Percentiles rank a stretch among this genome's conserved stretches.
Evolutionary conservation across 2,888 invertebrate genomes (phyloP).

Genomic region (Seira sanloemensis): DNA sequence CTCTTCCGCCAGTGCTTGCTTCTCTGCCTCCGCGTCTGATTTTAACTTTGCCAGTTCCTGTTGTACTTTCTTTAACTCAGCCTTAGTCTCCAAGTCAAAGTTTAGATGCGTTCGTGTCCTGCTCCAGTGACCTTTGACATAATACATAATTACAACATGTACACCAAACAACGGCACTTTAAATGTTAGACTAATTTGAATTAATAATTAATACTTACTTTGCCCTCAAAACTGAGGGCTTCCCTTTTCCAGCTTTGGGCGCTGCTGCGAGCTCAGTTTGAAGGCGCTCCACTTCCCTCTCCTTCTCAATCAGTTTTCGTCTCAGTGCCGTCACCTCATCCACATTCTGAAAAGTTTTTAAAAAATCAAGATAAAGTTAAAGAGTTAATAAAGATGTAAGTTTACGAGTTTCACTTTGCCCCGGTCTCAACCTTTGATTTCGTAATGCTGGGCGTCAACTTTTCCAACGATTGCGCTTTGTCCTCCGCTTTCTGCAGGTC

Average conservation of each 20-base stretch:
- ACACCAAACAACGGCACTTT: too few relatives aligned
- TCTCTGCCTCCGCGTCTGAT: constrained; percentile 63
- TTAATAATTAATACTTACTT: constrained; percentile 78
- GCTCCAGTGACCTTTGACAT: constrained; percentile 64
- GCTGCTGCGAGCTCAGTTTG: constrained; percentile 81
- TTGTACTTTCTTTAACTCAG: constrained; percentile 71
- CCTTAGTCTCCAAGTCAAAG: constrained; percentile 67
- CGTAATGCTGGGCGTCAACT: constrained; percentile 65
- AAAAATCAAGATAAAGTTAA: too few relatives aligned
- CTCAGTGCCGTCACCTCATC: constrained; percentile 75
- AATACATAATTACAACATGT: too few relatives aligned
- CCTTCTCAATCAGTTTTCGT: constrained; percentile 83
- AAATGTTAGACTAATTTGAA: too few relatives aligned
- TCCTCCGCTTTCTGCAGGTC: constrained; percentile 87
- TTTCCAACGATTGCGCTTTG: constrained; percentile 79
- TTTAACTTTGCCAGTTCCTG: constrained; percentile 71
- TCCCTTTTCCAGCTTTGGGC: constrained; percentile 33
- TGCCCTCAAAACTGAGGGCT: constrained; percentile 72
- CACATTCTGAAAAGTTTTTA: constrained; percentile 75
- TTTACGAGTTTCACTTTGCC: background rate
- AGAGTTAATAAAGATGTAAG: background rate
- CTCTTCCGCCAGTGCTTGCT: constrained; percentile 82
- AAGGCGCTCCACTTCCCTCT: constrained; percentile 85
- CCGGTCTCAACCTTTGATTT: constrained; percentile 71
- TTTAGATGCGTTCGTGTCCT: constrained; percentile 61